Conservation (phyloP, 1,140 invertebrate genomes). For the Anastatus disparis region DNA sequence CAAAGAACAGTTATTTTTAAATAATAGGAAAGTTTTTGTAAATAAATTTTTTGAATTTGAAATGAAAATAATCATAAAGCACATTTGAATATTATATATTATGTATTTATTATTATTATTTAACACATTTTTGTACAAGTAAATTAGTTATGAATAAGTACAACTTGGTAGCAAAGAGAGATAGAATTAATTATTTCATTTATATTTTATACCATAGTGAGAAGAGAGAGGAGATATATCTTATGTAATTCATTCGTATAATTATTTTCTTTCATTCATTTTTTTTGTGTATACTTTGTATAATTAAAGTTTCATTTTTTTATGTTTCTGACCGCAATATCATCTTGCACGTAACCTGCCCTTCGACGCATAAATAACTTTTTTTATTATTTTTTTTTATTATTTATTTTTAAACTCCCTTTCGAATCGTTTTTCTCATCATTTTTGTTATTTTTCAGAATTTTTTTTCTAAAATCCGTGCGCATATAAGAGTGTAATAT, state of each 20-base stretch:
- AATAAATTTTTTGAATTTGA: too few relatives aligned
- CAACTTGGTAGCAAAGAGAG: slow-evolving; percentile 69
- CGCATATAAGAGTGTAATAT: not conserved
- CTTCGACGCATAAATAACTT: not conserved
- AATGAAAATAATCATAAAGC: not conserved
- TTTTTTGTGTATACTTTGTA: slow-evolving; percentile 54
- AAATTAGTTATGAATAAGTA: slow-evolving; percentile 69
- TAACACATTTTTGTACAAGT: slow-evolving; percentile 69
- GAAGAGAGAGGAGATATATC: slow-evolving; percentile 62
- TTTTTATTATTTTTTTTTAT: not conserved
- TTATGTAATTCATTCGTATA: slow-evolving; percentile 58
- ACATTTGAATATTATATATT: slow-evolving; percentile 56
- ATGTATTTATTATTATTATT: slow-evolving; percentile 65
- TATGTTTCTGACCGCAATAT: slow-evolving; percentile 60
- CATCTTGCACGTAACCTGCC: slow-evolving; percentile 20
- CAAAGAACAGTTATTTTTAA: too few relatives aligned
- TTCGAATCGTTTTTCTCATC: not conserved
- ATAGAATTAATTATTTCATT: slow-evolving; percentile 63
- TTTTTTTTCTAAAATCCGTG: not conserved
- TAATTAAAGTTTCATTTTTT: slow-evolving; percentile 55
- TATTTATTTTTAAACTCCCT: not conserved
- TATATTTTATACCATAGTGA: slow-evolving; percentile 63
- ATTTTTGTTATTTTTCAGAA: too few relatives aligned
- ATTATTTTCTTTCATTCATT: slow-evolving; percentile 53
- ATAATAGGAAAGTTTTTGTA: too few relatives aligned